Base-by-base conservation (phyloP, 2,797 vertebrate genomes). In the Pangasius djambal region DNA sequence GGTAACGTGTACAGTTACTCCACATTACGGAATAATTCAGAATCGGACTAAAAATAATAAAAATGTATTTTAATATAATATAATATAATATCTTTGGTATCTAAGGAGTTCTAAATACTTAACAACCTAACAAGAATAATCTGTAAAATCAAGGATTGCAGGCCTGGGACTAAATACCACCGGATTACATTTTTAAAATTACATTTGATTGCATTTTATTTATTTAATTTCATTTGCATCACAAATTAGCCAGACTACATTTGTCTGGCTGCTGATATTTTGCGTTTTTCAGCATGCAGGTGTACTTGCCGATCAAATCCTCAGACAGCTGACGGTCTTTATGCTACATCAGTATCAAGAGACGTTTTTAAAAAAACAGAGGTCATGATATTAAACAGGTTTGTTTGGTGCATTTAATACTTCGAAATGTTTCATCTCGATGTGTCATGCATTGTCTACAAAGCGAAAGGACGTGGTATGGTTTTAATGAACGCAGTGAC, bases 271-370 rank as follows among this genome's bases (percentile, higher is more conserved):
- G 8, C 61, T 4, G 52, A 79, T 25, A 34, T 85, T 31, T 59
- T 40, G 79, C 3, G n/a, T 37, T 40, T 83, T 5, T 57, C 37
- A 83, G 78, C 90, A 89, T 92, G 90, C 91, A 88, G 50, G 84
- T 70, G 44, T 89, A 92, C 91, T 88, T 90, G 85, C 91, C 88
- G 7, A 65, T 40, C 20, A n/a, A 40, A 63, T 92, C 90, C 85
- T 89, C 85, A 85, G 81, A 13, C 67, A 15, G 44, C 9, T 31
- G 55, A 28, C 13, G 12, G 5, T 63, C 74, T 83, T 77, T 85
- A 63, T 52, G 65, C 88, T 85, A 90, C 61, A 37, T 87, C 31
- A 6, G 85, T 63, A 31, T 44, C 15, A 72, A 55, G 57, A 57
- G 25, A 85, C 13, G n/a, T 72, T 59, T 57, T 0, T 40, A 61